Conservation (phyloP, 2,113 vertebrate species). For the Phylloscopus whistleri region DNA sequence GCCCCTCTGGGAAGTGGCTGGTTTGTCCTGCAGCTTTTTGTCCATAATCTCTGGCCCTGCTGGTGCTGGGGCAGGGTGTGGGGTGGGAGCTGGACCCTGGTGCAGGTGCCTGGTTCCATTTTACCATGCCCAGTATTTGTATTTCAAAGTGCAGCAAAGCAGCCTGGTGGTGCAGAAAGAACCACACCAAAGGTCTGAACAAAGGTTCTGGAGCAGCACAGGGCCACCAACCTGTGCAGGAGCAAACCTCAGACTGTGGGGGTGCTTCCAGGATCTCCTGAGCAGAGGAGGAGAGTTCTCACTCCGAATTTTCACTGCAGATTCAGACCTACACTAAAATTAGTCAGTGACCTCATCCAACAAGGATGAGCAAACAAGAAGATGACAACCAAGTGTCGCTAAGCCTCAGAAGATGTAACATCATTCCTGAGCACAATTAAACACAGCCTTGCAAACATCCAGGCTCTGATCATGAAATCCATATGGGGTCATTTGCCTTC, state of each 20-base stretch:
- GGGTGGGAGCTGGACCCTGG: background rate
- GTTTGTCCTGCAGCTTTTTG: background rate
- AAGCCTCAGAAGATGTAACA: background rate
- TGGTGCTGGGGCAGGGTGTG: background rate
- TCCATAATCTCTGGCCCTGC: background rate
- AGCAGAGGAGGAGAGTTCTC: background rate
- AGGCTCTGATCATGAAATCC: background rate
- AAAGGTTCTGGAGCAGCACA: background rate
- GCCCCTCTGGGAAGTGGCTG: background rate
- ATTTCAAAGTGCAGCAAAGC: background rate
- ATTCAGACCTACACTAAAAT: background rate
- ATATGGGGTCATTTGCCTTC: background rate
- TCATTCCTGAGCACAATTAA: conserved; percentile 13
- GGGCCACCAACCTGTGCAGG: background rate
- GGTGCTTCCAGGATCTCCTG: background rate
- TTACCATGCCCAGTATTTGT: background rate
- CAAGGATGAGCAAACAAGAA: background rate
- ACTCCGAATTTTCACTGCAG: background rate
- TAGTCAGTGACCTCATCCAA: background rate
- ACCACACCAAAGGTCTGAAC: background rate
- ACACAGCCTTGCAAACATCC: background rate
- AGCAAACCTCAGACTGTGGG: background rate
- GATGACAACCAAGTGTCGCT: background rate
- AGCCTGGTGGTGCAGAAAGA: background rate
- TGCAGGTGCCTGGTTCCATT: background rate